A percentile compares a stretch with the other conserved stretches of the same genome.
Conservation (phyloP, 2,797 vertebrate genomes). For the Amblyraja radiata region DNA sequence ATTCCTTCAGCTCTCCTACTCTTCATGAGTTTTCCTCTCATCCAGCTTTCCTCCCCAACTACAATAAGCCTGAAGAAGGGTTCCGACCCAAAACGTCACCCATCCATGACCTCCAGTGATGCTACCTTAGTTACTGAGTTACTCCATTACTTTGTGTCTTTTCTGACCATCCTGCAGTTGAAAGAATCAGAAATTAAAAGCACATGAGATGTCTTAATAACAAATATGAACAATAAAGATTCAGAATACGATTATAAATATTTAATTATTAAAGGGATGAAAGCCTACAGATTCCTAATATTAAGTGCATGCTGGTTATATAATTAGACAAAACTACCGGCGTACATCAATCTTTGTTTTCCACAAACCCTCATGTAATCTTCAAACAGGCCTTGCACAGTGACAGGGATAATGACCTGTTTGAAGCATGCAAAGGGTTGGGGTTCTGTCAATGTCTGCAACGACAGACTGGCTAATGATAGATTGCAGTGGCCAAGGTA, state of each 20-base stretch:
- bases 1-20: too few relatives aligned
- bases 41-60: too few relatives aligned
- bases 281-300: not conserved
- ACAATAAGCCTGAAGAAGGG: too few relatives aligned
- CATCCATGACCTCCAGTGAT: too few relatives aligned
- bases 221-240: not conserved
- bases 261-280: not conserved
- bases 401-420: not conserved
- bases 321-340: not conserved
- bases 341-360: not conserved
- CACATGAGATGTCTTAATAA: not conserved
- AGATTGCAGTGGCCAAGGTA: conserved; percentile 8
- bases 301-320: not conserved
- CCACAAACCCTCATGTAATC: not conserved
- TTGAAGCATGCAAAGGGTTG: not conserved
- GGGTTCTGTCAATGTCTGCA: not conserved
- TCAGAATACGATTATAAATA: not conserved
- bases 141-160: too few relatives aligned
- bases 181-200: not conserved
- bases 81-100: too few relatives aligned
- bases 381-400: not conserved
- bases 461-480: conserved; percentile 1
- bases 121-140: too few relatives aligned
- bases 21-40: too few relatives aligned
- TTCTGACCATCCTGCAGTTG: too few relatives aligned